A percentile compares a stretch with the other conserved stretches of the same genome.
These are phyloP conservation scores for Antheraea mylitta DNA, from an alignment of 1,140 invertebrate species.

Conservation along the genomic window DNA sequence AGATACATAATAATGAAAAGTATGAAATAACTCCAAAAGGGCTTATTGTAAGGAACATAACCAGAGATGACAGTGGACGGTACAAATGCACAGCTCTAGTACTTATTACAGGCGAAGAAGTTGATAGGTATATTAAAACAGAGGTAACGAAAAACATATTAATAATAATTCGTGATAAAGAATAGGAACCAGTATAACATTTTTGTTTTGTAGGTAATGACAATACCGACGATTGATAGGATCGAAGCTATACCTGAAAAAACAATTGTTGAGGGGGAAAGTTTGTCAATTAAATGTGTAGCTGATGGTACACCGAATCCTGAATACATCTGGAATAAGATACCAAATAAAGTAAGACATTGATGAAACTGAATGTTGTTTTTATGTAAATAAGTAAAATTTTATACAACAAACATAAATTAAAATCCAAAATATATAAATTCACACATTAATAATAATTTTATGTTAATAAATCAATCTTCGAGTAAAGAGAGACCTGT, in stretches of 20 bases:
- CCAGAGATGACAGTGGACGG: constrained; percentile 44
- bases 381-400: background rate
- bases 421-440: no score
- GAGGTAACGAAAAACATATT: constrained; percentile 35
- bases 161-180: background rate
- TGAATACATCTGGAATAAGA: constrained; percentile 48
- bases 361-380: background rate
- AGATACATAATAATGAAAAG: constrained; percentile 51
- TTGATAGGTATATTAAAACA: constrained; percentile 45
- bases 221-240: constrained; percentile 39
- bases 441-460: no score
- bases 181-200: constrained; percentile 7
- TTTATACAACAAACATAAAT: no score
- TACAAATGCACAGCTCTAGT: constrained; percentile 55
- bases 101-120: constrained; percentile 42
- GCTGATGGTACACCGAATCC: constrained; percentile 49
- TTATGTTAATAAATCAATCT: no score
- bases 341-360: constrained; percentile 28
- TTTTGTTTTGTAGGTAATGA: constrained; percentile 40
- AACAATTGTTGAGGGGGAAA: constrained; percentile 31
- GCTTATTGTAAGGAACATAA: constrained; percentile 47
- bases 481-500: no score
- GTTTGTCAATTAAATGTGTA: constrained; percentile 45
- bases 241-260: constrained; percentile 35
- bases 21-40: constrained; percentile 45